Conservation (phyloP, 2,113 vertebrate genomes). For the Vidua chalybeata region DNA sequence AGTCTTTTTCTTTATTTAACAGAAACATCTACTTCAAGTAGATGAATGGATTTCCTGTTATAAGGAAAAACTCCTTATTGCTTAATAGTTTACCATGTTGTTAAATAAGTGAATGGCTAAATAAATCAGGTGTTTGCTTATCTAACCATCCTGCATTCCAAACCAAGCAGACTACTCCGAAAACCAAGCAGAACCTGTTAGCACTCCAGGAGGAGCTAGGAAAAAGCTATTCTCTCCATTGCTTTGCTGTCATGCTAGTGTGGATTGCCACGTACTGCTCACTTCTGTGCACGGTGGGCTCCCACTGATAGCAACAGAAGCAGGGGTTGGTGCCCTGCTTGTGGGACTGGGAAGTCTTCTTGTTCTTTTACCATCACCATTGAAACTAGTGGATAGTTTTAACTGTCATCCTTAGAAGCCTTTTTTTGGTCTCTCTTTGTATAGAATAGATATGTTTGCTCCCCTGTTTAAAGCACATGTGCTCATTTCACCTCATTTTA, state of each 20-base stretch:
- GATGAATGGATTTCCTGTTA: background rate
- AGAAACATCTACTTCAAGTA: background rate
- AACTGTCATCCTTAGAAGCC: background rate
- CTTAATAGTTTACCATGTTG: background rate
- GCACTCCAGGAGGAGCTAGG: background rate
- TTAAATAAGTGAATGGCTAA: background rate
- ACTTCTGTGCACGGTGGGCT: background rate
- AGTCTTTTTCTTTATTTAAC: background rate
- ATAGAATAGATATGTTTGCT: background rate
- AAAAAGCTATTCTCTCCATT: background rate
- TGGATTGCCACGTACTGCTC: background rate
- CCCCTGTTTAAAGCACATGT: background rate
- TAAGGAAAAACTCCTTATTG: background rate
- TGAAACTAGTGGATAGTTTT: background rate
- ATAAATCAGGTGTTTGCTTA: background rate
- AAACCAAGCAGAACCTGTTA: background rate
- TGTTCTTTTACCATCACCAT: background rate
- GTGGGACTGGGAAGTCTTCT: background rate
- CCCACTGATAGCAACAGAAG: background rate
- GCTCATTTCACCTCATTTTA: background rate
- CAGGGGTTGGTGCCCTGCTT: background rate
- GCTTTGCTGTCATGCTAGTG: background rate
- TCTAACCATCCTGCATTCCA: background rate
- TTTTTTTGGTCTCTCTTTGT: background rate
- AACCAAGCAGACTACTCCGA: background rate